Evolutionary conservation across 2,113 vertebrate species (phyloP), one percentile per base, ranked within the genome.

Genomic region (Vanacampus margaritifer): DNA sequence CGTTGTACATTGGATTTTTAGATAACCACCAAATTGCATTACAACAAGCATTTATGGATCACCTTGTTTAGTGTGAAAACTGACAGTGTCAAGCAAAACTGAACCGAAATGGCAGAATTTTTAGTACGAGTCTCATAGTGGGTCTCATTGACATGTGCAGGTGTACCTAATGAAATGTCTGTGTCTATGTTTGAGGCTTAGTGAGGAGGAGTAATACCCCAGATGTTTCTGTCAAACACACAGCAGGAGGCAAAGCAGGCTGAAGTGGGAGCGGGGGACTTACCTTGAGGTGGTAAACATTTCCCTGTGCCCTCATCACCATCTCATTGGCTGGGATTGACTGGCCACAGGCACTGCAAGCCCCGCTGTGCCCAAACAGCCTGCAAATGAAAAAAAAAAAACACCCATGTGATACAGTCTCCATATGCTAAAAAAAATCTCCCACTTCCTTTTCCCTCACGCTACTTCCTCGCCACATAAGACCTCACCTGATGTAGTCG

Each of bases 231-330:
- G 76, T 80, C 71, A 32, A 65, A 76, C 59, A 43, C 69, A 67
- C 80, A 67, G 82, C 28, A 0, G 8, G 26, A 78, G 59, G 46
- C 65, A 67, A 76, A 68, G 80, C n/a, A 0, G 5, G 23, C 28
- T 60, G 54, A 76, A 57, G 48, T 14, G 53, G 24, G n/a, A 45
- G 64, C 46, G 32, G 37, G 28, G 51, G 68, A 79, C 86, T 89
- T 71, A 94, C 93, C 91, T 94, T 93, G 58, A 94, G 90, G 85
- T 94, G 93, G 86, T 93, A 94, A 69, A 91, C 93, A 58, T 90
- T 93, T 73, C 92, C 92, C 79, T 93, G 92, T 21, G 92, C 91
- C 79, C 91, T 86, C 93, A 94, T 94, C 87, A 94, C 93, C 92
- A 94, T 92, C 67, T 94, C 93, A 26, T 89, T 94, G 87, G 93